phyloP scores from a whole-genome alignment of 2,888 invertebrate species.

The Norana najaformis region DNA sequence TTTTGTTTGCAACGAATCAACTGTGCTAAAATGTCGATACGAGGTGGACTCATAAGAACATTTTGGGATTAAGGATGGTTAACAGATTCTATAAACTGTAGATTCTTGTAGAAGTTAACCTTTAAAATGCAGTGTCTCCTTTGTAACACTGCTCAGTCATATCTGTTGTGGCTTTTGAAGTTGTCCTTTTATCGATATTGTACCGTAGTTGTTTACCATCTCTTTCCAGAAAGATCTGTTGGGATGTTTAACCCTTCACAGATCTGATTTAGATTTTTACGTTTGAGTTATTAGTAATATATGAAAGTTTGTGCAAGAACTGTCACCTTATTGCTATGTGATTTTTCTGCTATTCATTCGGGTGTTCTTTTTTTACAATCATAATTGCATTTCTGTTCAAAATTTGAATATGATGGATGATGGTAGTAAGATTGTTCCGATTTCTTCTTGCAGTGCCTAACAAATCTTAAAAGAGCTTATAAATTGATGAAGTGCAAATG shows the following conservation, averaged over 20 bases:
- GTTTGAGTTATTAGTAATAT: constrained; percentile 13
- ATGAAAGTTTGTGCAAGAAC: neutral
- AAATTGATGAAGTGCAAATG: neutral
- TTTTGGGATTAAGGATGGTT: neutral
- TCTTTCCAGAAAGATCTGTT: neutral
- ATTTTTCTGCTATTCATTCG: constrained; percentile 5
- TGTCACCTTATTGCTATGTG: neutral
- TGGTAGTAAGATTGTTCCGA: neutral
- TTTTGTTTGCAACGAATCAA: neutral
- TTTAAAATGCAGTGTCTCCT: neutral
- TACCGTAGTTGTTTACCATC: neutral
- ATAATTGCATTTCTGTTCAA: neutral
- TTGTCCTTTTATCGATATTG: no score
- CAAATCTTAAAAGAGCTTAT: neutral
- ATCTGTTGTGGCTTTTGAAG: no score
- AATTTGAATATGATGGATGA: neutral
- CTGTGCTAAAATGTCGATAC: neutral
- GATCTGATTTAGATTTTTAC: constrained; percentile 5
- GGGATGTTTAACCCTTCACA: neutral
- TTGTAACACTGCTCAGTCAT: neutral
- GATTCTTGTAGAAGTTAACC: constrained; percentile 1
- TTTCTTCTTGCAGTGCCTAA: neutral
- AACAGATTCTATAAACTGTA: neutral
- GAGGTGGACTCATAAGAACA: neutral
- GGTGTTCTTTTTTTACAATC: neutral